These are phyloP conservation scores for Zelleria hepariella DNA, from an alignment of 2,888 invertebrate species.

Conservation along the genomic window DNA sequence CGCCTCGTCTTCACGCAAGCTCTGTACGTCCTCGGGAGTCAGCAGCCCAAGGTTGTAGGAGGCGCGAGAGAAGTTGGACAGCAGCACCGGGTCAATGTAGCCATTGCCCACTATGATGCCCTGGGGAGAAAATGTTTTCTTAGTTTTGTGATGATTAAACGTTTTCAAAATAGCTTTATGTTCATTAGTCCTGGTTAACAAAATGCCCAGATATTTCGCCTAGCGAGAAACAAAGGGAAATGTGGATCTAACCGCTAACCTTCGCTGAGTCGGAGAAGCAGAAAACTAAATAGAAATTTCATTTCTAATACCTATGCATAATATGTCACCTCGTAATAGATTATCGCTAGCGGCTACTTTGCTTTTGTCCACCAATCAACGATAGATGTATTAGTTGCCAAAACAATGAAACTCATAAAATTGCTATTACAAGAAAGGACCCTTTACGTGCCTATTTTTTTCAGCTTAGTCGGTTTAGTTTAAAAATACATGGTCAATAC, in stretches of 20 bases:
- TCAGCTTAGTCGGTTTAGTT: too few relatives aligned
- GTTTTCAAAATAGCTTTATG: not conserved
- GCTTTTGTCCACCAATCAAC: too few relatives aligned
- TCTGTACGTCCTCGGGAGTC: not conserved
- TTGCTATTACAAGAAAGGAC: too few relatives aligned
- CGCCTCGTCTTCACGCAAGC: not conserved
- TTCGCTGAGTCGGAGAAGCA: too few relatives aligned
- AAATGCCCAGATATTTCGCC: not conserved
- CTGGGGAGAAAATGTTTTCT: not conserved
- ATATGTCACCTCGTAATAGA: not conserved
- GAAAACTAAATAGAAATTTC: not conserved
- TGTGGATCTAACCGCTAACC: too few relatives aligned
- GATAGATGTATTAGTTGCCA: too few relatives aligned
- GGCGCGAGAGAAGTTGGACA: not conserved
- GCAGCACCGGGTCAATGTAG: not conserved
- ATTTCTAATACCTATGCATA: not conserved
- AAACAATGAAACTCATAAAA: too few relatives aligned
- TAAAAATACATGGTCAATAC: too few relatives aligned
- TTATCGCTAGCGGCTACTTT: too few relatives aligned
- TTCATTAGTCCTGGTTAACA: not conserved
- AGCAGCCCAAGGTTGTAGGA: not conserved
- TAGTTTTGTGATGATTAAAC: not conserved
- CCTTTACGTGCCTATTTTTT: too few relatives aligned
- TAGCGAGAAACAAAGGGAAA: too few relatives aligned
- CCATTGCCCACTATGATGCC: constrained; percentile 3